Evolutionary conservation across 2,888 invertebrate species (phyloP), one percentile per base, ranked within the genome.

Genomic region (Cantharis flavilabris): DNA sequence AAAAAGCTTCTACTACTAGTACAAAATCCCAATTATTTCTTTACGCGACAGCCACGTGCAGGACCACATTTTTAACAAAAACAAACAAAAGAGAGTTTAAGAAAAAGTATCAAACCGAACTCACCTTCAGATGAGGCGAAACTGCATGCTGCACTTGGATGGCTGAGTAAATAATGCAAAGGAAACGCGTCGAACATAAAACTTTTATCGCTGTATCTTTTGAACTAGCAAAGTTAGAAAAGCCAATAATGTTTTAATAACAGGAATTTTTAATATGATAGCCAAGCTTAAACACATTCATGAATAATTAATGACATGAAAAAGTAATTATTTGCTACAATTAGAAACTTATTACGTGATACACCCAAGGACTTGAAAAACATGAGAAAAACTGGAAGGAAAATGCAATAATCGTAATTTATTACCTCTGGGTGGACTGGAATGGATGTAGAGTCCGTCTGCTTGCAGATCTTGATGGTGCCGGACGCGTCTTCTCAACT

Each of bases 351-450:
- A 18, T 70, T 70, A 18, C 18, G 70, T 33, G 30, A 33, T 70
- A 33, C 70, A 11, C 9, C 28, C 69, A 18, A 33, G 70, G 70
- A 70, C 30, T 70, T 70, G 13, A 7, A 62, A 16, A 33, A 16
- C 9, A 49, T n/a, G 14, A 62, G 10, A 69, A 78, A 69, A 71
- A 76, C 62, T 26, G 16, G 33, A 18, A 13, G 13, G 28, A 65
- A 70, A 65, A 70, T 33, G 30, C 10, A 65, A 72, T 16, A 67
- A 79, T 4, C 0, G 0, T n/a, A 49, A 49, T 49, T 5, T 49
- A 90, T 90, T 89, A 93, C 93, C 88, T 90, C 90, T 91, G 4
- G 93, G 93, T 11, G 91, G 92, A 83, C 90, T 93, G 82, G 92
- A 91, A 86, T 93, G 92, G 9, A 92, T 89, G 84, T 91, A 93